Evolutionary conservation across 2,888 invertebrate genomes (phyloP).

Genomic region (Polyommatus iphigenia): DNA sequence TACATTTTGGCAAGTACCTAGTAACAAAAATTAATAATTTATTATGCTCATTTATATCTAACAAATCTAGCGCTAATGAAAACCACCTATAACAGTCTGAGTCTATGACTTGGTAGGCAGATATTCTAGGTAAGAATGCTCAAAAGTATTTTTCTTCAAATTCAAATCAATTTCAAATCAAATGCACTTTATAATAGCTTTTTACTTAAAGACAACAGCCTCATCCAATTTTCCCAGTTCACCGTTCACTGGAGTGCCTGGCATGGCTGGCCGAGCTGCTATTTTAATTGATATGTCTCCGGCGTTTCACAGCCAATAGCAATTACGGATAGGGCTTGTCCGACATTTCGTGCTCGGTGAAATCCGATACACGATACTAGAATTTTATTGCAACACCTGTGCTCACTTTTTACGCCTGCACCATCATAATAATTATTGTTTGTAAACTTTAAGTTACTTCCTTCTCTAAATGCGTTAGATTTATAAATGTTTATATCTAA

Average conservation of each 20-base stretch:
- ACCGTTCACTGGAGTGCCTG: constrained; percentile 42
- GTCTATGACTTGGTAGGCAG: too few species aligned
- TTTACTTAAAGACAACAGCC: constrained; percentile 31
- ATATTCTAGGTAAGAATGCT: too few species aligned
- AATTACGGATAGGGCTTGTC: constrained; percentile 46
- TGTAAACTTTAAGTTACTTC: not conserved
- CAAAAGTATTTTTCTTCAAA: not conserved
- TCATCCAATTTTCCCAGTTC: constrained; percentile 38
- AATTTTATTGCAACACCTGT: constrained; percentile 19
- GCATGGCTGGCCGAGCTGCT: constrained; percentile 52
- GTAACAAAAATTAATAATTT: too few species aligned
- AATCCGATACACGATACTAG: constrained; percentile 35
- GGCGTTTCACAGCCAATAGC: constrained; percentile 52
- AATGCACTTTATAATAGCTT: not conserved
- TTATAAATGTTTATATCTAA: not conserved
- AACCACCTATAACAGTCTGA: too few species aligned
- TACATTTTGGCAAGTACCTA: too few species aligned
- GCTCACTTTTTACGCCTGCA: not conserved
- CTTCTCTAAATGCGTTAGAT: not conserved
- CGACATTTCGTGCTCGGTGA: constrained; percentile 37
- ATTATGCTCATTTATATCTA: too few species aligned
- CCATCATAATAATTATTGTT: constrained; percentile 3
- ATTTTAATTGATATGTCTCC: constrained; percentile 76
- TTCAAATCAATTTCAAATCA: too few species aligned
- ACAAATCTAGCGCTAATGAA: too few species aligned